A percentile compares a stretch with the other conserved stretches of the same genome.
Evolutionary conservation across 2,888 invertebrate genomes (phyloP).

Genomic region (Dryobota labecula): DNA sequence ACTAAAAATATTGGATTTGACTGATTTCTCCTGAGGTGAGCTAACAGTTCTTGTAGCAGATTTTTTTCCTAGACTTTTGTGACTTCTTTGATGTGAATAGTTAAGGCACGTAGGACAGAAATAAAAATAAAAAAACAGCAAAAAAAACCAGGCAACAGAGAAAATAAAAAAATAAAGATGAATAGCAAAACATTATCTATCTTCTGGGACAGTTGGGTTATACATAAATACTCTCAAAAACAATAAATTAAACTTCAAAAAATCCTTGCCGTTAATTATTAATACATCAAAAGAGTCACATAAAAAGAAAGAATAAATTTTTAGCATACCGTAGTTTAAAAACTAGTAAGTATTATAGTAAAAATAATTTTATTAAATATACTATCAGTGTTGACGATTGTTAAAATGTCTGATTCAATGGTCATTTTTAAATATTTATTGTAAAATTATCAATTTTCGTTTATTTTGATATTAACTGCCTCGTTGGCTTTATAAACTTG

Average conservation of each 20-base stretch:
- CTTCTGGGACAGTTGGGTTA: background rate
- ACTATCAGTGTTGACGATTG: constrained; percentile 57
- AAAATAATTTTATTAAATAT: constrained; percentile 54
- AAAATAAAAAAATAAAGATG: background rate
- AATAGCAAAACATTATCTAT: background rate
- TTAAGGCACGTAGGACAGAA: background rate
- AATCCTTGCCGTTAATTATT: background rate
- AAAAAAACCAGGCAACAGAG: background rate
- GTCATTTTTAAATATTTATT: constrained; percentile 27
- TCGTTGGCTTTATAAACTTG: background rate
- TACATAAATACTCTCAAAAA: background rate
- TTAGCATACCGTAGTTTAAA: constrained; percentile 53
- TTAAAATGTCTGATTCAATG: constrained; percentile 39
- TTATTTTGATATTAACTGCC: background rate
- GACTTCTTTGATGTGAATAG: constrained; percentile 25
- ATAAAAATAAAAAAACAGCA: background rate
- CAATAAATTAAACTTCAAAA: background rate
- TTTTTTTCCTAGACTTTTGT: constrained; percentile 54
- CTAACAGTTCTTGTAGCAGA: constrained; percentile 44
- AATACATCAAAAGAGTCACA: constrained; percentile 34
- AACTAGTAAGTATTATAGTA: constrained; percentile 44
- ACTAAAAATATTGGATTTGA: constrained; percentile 65
- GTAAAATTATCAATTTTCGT: constrained; percentile 37
- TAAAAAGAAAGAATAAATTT: constrained; percentile 31
- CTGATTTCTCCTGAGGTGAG: constrained; percentile 63